These are phyloP conservation scores for Thalassarche chlororhynchos DNA, from an alignment of 2,113 vertebrate genomes.

Conservation along the genomic window DNA sequence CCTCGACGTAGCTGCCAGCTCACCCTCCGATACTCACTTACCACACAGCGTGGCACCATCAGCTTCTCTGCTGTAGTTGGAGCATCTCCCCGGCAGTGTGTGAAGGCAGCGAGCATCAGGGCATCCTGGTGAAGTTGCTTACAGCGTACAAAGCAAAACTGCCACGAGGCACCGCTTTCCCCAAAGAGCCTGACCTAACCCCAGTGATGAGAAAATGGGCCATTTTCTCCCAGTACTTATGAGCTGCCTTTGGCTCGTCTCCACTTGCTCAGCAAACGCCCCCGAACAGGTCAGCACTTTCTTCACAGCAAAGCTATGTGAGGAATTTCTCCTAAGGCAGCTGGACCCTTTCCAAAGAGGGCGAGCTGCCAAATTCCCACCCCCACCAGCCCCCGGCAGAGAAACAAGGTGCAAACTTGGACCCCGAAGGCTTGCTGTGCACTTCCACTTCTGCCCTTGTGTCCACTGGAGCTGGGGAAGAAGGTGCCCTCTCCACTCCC, in stretches of 20 bases:
- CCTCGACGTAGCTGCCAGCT: not conserved
- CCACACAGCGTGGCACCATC: rapidly evolving
- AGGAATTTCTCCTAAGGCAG: slow-evolving; percentile 59
- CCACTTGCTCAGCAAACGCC: slow-evolving; percentile 55
- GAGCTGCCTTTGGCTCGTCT: slow-evolving; percentile 14
- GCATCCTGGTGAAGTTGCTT: not conserved
- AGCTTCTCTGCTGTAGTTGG: rapidly evolving
- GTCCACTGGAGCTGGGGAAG: not conserved
- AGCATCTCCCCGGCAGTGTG: not conserved
- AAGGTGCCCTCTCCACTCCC: not conserved
- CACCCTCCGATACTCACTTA: not conserved
- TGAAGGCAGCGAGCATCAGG: not conserved
- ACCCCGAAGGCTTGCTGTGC: not conserved
- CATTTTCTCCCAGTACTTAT: not conserved
- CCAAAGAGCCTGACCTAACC: not conserved
- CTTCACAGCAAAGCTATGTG: slow-evolving; percentile 39
- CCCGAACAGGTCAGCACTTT: slow-evolving; percentile 59
- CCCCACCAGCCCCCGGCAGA: not conserved
- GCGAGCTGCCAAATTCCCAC: not conserved
- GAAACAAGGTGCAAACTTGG: slow-evolving; percentile 9
- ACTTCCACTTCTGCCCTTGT: not conserved
- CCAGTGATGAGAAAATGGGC: not conserved
- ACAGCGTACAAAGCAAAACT: not conserved
- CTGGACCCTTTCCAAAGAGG: slow-evolving; percentile 29
- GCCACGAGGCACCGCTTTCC: not conserved